Conservation (phyloP, 1,140 invertebrate genomes). For the Achatina immaculata region DNA sequence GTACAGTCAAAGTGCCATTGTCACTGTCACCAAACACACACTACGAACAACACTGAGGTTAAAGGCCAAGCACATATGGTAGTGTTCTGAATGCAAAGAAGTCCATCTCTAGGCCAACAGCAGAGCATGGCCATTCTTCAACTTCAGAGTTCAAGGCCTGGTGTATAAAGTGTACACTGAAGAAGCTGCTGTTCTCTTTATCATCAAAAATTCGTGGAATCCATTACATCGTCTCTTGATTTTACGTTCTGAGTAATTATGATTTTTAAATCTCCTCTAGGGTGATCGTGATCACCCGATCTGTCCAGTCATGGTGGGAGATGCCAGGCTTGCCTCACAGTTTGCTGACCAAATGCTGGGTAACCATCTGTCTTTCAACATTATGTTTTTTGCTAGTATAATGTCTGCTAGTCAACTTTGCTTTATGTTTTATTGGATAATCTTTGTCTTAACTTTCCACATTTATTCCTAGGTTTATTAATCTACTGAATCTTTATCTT, state of each 20-base stretch:
- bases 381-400: neutral
- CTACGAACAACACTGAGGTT: too few relatives aligned
- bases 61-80: too few relatives aligned
- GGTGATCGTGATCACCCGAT: slow-evolving; percentile 87
- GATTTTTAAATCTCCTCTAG: slow-evolving; percentile 42
- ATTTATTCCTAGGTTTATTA: neutral
- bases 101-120: too few relatives aligned
- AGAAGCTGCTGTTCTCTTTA: neutral
- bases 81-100: too few relatives aligned
- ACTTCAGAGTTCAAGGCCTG: too few relatives aligned
- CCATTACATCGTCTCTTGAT: neutral
- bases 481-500: neutral
- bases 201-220: neutral
- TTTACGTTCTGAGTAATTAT: neutral
- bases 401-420: neutral
- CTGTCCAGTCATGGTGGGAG: slow-evolving; percentile 90
- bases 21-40: too few relatives aligned
- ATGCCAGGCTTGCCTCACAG: slow-evolving; percentile 83
- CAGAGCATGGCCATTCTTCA: too few relatives aligned
- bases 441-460: neutral
- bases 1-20: too few relatives aligned
- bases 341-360: slow-evolving; percentile 90
- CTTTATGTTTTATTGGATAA: too few relatives aligned
- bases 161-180: too few relatives aligned
- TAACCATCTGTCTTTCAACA: slow-evolving; percentile 69